Conservation (phyloP, 2,888 invertebrate genomes). For the Agonopterix alstromeriana region DNA sequence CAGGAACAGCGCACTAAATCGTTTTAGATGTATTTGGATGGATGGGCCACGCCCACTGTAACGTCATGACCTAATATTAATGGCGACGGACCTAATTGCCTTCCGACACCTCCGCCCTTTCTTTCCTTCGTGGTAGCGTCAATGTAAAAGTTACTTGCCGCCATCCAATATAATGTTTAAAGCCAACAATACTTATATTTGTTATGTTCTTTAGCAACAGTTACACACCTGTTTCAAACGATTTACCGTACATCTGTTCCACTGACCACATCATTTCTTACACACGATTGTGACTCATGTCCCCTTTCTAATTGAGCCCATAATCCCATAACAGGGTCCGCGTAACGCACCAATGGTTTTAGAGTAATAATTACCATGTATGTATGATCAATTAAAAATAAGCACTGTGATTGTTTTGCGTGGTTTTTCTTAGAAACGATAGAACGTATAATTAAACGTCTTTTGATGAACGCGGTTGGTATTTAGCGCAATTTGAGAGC, state of each 20-base stretch:
- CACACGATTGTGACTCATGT: constrained; percentile 13
- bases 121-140: too few species aligned
- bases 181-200: neutral
- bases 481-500: constrained; percentile 20
- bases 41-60: too few species aligned
- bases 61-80: too few species aligned
- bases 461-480: constrained; percentile 14
- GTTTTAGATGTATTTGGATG: too few species aligned
- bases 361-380: constrained; percentile 28
- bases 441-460: constrained; percentile 21
- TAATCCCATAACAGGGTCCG: constrained; percentile 12
- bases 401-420: constrained; percentile 24
- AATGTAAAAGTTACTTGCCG: too few species aligned
- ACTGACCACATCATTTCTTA: constrained; percentile 31
- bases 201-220: constrained; percentile 34
- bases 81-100: too few species aligned
- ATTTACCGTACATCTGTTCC: constrained; percentile 41
- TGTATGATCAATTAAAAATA: constrained; percentile 33
- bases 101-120: too few species aligned
- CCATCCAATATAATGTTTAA: too few species aligned
- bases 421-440: constrained; percentile 18
- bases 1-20: too few species aligned
- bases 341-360: constrained; percentile 27
- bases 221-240: constrained; percentile 32
- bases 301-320: constrained; percentile 13